phyloP scores from a whole-genome alignment of 2,888 invertebrate genomes.

The Baronia brevicornis region DNA sequence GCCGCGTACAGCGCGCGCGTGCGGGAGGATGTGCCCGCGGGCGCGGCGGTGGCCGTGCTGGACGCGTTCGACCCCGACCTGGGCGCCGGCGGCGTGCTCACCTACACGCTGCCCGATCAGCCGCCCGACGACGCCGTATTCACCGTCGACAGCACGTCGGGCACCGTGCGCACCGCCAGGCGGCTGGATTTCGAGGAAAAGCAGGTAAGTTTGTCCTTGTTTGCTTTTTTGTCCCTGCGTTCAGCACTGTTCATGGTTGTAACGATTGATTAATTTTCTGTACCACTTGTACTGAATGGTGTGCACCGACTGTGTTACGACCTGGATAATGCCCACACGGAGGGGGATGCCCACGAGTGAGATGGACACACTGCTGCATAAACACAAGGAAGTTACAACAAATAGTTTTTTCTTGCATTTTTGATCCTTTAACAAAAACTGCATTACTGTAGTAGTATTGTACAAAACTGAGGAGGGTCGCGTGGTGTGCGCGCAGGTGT shows the following conservation, averaged over 20 bases:
- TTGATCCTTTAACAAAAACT: too few relatives aligned
- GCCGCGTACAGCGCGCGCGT: slow-evolving; percentile 86
- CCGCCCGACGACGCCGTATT: slow-evolving; percentile 81
- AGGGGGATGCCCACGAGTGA: too few relatives aligned
- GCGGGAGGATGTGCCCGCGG: slow-evolving; percentile 92
- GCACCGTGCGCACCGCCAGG: slow-evolving; percentile 87
- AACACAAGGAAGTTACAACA: too few relatives aligned
- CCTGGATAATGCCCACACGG: too few relatives aligned
- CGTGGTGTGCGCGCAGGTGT: slow-evolving; percentile 65
- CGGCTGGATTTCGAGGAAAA: slow-evolving; percentile 91
- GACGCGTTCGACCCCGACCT: slow-evolving; percentile 89
- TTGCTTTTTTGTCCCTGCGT: neutral
- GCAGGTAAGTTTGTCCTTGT: slow-evolving; percentile 63
- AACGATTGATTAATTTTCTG: too few relatives aligned
- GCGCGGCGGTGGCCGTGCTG: slow-evolving; percentile 90
- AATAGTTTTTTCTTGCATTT: too few relatives aligned
- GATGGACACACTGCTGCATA: too few relatives aligned
- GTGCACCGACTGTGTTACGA: too few relatives aligned
- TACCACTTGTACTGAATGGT: too few relatives aligned
- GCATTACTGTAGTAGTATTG: too few relatives aligned
- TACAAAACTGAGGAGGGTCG: too few relatives aligned
- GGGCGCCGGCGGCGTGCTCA: slow-evolving; percentile 86
- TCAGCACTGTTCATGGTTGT: too few relatives aligned
- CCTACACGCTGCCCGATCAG: slow-evolving; percentile 85
- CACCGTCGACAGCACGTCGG: slow-evolving; percentile 88